A percentile compares a stretch with the other conserved stretches of the same genome.
Conservation (phyloP, 2,113 vertebrate species). For the Neogale vison region DNA sequence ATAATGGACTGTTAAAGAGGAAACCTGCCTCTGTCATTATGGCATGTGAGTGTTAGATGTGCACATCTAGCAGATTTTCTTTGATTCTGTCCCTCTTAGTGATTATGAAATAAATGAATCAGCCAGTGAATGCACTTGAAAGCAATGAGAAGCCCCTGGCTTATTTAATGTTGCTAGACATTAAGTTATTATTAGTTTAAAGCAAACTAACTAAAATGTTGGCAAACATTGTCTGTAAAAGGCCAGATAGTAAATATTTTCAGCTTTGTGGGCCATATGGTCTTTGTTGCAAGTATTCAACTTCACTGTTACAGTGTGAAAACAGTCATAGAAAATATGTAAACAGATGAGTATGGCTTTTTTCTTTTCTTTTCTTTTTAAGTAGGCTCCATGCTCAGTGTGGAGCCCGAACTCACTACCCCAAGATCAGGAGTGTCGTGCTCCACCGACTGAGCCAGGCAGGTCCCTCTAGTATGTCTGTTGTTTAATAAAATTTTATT, state of each 20-base stretch:
- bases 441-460: not conserved
- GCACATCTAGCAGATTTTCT: not conserved
- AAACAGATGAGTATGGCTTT: not conserved
- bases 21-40: not conserved
- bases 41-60: not conserved
- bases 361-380: not conserved
- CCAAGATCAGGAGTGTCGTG: not conserved
- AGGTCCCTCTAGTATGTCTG: not conserved
- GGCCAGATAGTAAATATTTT: constrained; percentile 8
- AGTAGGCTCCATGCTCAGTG: not conserved
- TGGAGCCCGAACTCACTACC: not conserved
- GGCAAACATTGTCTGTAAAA: not conserved
- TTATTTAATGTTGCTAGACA: not conserved
- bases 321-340: not conserved
- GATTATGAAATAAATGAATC: not conserved
- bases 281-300: not conserved
- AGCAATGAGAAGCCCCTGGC: not conserved
- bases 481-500: constrained; percentile 20
- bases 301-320: not conserved
- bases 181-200: not conserved
- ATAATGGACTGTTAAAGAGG: not conserved
- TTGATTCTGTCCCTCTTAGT: not conserved
- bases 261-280: not conserved
- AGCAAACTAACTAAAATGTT: not conserved
- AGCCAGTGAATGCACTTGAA: not conserved